These are phyloP conservation scores for Scelioninae gen. 1 DNA, from an alignment of 2,888 invertebrate genomes.

Conservation along the genomic window DNA sequence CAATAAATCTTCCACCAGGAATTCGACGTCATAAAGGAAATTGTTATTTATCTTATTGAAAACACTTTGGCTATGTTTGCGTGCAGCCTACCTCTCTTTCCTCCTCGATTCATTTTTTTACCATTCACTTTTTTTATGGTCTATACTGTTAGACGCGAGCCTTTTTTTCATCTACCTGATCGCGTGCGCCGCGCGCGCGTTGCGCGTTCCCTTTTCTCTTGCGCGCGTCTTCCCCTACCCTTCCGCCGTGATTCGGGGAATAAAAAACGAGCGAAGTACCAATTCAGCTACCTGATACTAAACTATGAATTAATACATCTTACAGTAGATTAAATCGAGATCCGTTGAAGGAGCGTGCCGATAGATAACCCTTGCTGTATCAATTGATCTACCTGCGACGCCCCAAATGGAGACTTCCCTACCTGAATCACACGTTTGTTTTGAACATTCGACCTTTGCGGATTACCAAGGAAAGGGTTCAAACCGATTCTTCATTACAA, in stretches of 20 bases:
- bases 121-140: constrained; percentile 50
- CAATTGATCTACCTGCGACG: constrained; percentile 57
- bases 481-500: not conserved
- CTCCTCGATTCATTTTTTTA: constrained; percentile 12
- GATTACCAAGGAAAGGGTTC: constrained; percentile 36
- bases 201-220: constrained; percentile 24
- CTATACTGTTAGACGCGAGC: constrained; percentile 35
- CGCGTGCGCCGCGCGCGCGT: constrained; percentile 65
- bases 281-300: constrained; percentile 60
- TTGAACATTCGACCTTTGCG: constrained; percentile 25
- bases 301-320: constrained; percentile 61
- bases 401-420: not conserved
- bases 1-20: not conserved
- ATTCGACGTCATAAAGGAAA: not conserved
- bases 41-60: constrained; percentile 1
- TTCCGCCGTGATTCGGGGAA: not conserved
- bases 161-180: constrained; percentile 53
- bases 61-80: not conserved
- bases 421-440: constrained; percentile 22
- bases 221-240: constrained; percentile 20
- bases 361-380: constrained; percentile 50
- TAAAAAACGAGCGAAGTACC: constrained; percentile 16
- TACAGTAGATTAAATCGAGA: constrained; percentile 47
- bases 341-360: not conserved
- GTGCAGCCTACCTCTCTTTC: not conserved